A percentile compares a stretch with the other conserved stretches of the same genome.
phyloP scores from a whole-genome alignment of 2,888 invertebrate species.

The Saturnia pavonia region DNA sequence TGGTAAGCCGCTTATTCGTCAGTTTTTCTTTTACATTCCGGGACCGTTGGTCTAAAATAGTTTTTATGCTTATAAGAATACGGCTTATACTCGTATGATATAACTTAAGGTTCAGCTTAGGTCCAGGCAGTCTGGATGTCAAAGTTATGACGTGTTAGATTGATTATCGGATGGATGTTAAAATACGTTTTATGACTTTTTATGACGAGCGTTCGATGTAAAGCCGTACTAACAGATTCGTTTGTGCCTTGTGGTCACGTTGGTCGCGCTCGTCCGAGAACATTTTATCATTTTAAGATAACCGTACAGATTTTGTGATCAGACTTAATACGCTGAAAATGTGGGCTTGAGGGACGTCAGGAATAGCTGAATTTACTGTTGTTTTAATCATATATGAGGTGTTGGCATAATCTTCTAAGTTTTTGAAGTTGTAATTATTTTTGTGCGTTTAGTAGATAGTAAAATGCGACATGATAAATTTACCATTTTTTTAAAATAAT shows the following conservation, averaged over 20 bases:
- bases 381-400: neutral
- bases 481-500: no score
- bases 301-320: constrained; percentile 21
- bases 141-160: constrained; percentile 83
- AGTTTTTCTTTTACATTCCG: constrained; percentile 59
- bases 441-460: no score
- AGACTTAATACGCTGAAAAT: neutral
- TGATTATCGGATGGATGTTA: constrained; percentile 83
- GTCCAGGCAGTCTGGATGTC: constrained; percentile 75
- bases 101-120: constrained; percentile 49
- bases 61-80: constrained; percentile 25
- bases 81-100: constrained; percentile 37
- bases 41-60: constrained; percentile 7
- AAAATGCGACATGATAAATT: no score
- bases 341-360: neutral
- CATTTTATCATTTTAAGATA: constrained; percentile 29
- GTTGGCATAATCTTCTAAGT: no score
- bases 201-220: constrained; percentile 73
- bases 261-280: constrained; percentile 37
- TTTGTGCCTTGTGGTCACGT: constrained; percentile 62
- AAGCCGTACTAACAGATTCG: constrained; percentile 69
- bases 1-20: constrained; percentile 61
- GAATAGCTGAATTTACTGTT: neutral
- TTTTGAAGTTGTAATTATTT: no score
- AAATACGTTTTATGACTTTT: constrained; percentile 81